These are phyloP conservation scores for Thunnus thynnus DNA, from an alignment of 2,113 vertebrate genomes.

Conservation along the genomic window DNA sequence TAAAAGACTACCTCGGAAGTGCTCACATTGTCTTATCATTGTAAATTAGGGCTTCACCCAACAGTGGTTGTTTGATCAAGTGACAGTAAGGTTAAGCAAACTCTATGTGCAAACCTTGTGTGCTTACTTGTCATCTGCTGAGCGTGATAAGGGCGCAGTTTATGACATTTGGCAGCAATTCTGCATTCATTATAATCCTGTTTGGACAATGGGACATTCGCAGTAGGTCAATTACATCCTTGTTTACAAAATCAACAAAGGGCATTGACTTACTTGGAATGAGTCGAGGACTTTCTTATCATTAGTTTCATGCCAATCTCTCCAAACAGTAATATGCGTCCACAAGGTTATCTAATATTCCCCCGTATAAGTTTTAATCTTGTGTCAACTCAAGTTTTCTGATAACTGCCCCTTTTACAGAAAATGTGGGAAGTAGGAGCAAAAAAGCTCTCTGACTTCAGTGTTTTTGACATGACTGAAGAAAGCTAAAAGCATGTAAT, in stretches of 20 bases:
- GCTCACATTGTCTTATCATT: slow-evolving; percentile 27
- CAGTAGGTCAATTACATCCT: slow-evolving; percentile 54
- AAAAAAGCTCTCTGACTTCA: not conserved
- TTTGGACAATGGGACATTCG: slow-evolving; percentile 66
- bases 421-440: not conserved
- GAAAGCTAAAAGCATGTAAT: slow-evolving; percentile 64
- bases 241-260: slow-evolving; percentile 67
- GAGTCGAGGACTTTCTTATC: slow-evolving; percentile 11
- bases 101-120: slow-evolving; percentile 35
- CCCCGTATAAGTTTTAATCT: not conserved
- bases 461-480: slow-evolving; percentile 16
- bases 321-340: not conserved
- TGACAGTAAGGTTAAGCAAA: slow-evolving; percentile 55
- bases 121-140: slow-evolving; percentile 61
- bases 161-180: slow-evolving; percentile 54
- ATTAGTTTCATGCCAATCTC: slow-evolving; percentile 2
- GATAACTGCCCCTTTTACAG: not conserved
- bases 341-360: slow-evolving; percentile 9
- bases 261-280: slow-evolving; percentile 30
- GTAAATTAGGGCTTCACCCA: not conserved
- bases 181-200: slow-evolving; percentile 64
- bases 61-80: slow-evolving; percentile 46
- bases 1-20: not conserved
- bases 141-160: slow-evolving; percentile 59
- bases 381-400: slow-evolving; percentile 8